These are phyloP conservation scores for Luidia sarsii DNA, from an alignment of 53 echinoderm and acorn worm species.

Conservation along the genomic window DNA sequence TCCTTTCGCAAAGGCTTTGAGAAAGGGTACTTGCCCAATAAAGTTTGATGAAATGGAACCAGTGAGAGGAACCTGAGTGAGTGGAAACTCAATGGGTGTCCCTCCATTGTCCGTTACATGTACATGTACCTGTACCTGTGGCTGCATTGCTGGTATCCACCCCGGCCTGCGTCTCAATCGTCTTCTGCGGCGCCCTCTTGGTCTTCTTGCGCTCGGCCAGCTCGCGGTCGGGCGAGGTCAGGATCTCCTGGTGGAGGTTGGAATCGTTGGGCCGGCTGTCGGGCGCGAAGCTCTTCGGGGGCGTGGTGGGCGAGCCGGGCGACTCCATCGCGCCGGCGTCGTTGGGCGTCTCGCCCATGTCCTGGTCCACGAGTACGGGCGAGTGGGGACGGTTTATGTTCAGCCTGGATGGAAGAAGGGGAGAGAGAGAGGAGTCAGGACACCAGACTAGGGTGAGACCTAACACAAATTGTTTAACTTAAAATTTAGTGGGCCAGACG, in stretches of 20 bases:
- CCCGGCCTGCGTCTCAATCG: constrained; percentile 86
- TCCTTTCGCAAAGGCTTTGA: no score
- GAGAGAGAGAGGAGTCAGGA: no score
- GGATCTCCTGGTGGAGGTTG: constrained; percentile 81
- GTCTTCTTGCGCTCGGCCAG: constrained; percentile 28
- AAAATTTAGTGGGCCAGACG: no score
- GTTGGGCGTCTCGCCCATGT: constrained; percentile 36
- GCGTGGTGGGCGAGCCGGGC: constrained; percentile 59
- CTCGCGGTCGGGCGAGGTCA: constrained; percentile 79
- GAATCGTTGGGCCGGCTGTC: constrained; percentile 68
- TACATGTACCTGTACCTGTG: constrained; percentile 93
- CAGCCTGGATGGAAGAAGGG: constrained; percentile 55
- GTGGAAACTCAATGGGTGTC: not conserved
- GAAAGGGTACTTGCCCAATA: no score
- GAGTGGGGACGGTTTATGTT: constrained; percentile 82
- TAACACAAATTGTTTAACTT: no score
- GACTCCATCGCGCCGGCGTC: constrained; percentile 50
- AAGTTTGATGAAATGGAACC: no score
- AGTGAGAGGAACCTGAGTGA: not conserved
- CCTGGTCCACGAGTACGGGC: constrained; percentile 72
- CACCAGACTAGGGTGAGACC: no score
- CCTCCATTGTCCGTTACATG: not conserved
- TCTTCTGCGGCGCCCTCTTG: constrained; percentile 53
- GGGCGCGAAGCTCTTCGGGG: constrained; percentile 58
- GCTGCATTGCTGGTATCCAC: constrained; percentile 78